Evolutionary conservation across 2,797 vertebrate genomes (phyloP).

Genomic region (Neosalanx taihuensis): DNA sequence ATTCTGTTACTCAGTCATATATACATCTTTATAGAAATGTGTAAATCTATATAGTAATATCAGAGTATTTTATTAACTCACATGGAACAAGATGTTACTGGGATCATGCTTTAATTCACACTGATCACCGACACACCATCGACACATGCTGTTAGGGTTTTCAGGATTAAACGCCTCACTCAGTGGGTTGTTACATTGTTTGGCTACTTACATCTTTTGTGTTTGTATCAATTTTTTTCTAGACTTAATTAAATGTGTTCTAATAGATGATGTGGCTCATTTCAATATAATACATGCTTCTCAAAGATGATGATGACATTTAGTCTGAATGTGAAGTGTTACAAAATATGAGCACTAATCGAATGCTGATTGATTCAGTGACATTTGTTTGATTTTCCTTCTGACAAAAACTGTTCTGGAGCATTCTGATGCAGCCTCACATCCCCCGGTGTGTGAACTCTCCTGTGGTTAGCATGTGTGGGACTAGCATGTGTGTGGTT

Average conservation of each 20-base stretch:
- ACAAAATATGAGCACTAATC: slow-evolving; percentile 7
- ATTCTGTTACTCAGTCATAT: neutral
- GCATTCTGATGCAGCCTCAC: too few relatives aligned
- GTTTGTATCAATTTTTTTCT: neutral
- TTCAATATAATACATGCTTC: neutral
- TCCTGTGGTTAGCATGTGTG: too few relatives aligned
- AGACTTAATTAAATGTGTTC: neutral
- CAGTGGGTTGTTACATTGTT: neutral
- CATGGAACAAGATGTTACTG: neutral
- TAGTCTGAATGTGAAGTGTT: neutral
- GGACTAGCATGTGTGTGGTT: too few relatives aligned
- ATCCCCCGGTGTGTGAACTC: too few relatives aligned
- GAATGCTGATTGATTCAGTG: slow-evolving; percentile 70
- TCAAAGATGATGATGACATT: neutral
- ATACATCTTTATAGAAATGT: neutral
- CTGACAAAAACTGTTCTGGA: slow-evolving; percentile 43
- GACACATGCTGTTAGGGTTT: neutral
- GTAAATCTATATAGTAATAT: neutral
- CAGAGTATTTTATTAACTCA: neutral
- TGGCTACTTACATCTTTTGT: neutral
- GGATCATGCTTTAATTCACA: neutral
- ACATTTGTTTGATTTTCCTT: slow-evolving; percentile 76
- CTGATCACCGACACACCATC: neutral
- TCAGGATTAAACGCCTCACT: too few relatives aligned
- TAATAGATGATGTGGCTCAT: neutral